Evolutionary conservation across 2,888 invertebrate genomes (phyloP), one percentile per base, ranked within the genome.

Genomic region (Diarsia dahlii): DNA sequence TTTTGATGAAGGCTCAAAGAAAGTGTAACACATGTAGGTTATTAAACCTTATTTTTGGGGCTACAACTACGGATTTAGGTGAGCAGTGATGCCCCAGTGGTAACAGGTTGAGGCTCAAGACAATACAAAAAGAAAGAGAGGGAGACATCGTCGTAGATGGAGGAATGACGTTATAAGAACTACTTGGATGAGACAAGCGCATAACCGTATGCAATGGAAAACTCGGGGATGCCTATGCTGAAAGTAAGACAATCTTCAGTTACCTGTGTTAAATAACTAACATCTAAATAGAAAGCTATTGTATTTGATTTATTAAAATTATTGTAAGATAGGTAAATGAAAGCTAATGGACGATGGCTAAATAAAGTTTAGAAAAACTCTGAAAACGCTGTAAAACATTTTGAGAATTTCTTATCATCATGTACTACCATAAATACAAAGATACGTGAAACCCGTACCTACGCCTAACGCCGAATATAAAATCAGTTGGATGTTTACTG

Each of bases 1-100:
- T 15, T 74, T 74, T 74, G 56, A 23, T 48, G 13, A 1, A 56
- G 18, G n/a, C 18, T 54, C 4, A 72, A 18, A 65, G 12, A 65
- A 56, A 18, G 12, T n/a, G 9, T 9, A 23, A 56, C n/a, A 28
- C 28, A 28, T 9, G 34, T 6, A 28, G 13, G 10, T 20, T 20
- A 28, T 20, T 20, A 28, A 45, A 60, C 9, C 18, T 68, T 52
- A 10, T 39, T 15, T 54, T 20, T 5, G 15, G 6, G 3, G 62
- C 18, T 39, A 15, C 46, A 20, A 15, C 34, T 34, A 48, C 48
- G 34, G 13, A 20, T 48, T 10, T 23, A 5, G 18, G 8, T 56
- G 15, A 56, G 23, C 23, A 56, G 15, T 23, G 15, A 15, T 28
- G 8, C 15, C 15, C 1, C 13, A 39, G 39, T 39, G 39, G 39